A percentile compares a stretch with the other conserved stretches of the same genome.
Evolutionary conservation across 2,113 vertebrate species (phyloP).

Genomic region (Bufo gargarizans): DNA sequence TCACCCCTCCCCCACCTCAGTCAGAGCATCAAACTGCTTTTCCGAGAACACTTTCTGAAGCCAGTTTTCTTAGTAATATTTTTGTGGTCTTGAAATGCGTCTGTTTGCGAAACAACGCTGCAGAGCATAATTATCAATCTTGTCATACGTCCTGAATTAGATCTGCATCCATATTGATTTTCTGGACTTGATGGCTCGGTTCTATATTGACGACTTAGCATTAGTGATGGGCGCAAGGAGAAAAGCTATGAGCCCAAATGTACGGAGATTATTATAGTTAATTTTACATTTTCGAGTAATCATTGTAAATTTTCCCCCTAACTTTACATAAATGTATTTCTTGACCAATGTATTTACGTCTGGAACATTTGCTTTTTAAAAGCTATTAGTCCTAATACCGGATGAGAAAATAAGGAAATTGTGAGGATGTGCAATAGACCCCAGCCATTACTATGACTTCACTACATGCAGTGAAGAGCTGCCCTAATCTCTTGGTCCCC

Average conservation of each 20-base stretch:
- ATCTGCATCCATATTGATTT: neutral
- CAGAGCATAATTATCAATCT: neutral
- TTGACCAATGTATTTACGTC: neutral
- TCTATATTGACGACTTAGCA: neutral
- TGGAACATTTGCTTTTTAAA: neutral
- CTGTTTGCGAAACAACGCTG: neutral
- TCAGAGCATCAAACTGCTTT: neutral
- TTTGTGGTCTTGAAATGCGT: neutral
- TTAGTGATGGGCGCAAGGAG: neutral
- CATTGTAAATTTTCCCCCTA: neutral
- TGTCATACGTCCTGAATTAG: neutral
- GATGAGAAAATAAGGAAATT: too few species aligned
- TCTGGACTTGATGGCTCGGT: neutral
- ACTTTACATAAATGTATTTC: neutral
- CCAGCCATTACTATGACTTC: too few species aligned
- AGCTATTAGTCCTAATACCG: too few species aligned
- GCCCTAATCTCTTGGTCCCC: too few species aligned
- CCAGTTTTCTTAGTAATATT: neutral
- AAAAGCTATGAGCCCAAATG: neutral
- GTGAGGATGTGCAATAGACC: too few species aligned
- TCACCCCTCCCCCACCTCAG: neutral
- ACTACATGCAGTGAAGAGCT: too few species aligned
- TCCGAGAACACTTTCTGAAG: neutral
- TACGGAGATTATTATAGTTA: neutral
- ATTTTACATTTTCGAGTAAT: neutral